Conservation (phyloP, 2,888 invertebrate species). For the Panzeria rudis region DNA sequence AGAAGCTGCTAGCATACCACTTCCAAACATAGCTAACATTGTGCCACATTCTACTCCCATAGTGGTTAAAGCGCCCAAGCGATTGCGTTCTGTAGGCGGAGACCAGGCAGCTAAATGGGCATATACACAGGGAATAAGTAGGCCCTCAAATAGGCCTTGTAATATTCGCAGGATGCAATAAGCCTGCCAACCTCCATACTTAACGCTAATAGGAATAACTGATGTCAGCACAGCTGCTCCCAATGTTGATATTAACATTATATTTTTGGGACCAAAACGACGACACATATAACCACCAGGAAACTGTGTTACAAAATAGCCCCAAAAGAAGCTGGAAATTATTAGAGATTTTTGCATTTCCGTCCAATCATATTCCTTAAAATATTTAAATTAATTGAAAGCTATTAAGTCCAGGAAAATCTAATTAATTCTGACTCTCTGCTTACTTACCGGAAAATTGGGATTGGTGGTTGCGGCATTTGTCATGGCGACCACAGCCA, state of each 20-base stretch:
- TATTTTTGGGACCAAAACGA: constrained; percentile 87
- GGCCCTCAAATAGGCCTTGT: constrained; percentile 88
- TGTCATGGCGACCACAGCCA: constrained; percentile 90
- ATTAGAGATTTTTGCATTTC: constrained; percentile 85
- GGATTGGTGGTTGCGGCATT: constrained; percentile 84
- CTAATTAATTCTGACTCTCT: no score
- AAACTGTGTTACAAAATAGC: constrained; percentile 87
- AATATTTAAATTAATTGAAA: no score
- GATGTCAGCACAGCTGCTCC: constrained; percentile 87
- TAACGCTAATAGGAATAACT: constrained; percentile 89
- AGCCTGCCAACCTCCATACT: constrained; percentile 86
- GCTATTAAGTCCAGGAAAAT: no score
- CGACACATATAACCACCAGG: constrained; percentile 89
- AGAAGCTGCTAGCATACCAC: constrained; percentile 86
- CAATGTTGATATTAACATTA: constrained; percentile 86
- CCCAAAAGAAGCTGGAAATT: constrained; percentile 91
- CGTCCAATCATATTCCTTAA: constrained; percentile 84
- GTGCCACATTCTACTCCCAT: constrained; percentile 88
- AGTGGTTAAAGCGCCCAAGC: constrained; percentile 85
- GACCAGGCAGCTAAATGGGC: constrained; percentile 88
- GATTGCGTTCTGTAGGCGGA: constrained; percentile 87
- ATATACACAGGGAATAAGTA: constrained; percentile 87
- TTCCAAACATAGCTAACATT: constrained; percentile 86
- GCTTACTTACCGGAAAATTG: constrained; percentile 84
- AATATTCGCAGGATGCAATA: constrained; percentile 86